phyloP scores from a whole-genome alignment of 2,888 invertebrate genomes.

The Brachypalpus laphriformis region DNA sequence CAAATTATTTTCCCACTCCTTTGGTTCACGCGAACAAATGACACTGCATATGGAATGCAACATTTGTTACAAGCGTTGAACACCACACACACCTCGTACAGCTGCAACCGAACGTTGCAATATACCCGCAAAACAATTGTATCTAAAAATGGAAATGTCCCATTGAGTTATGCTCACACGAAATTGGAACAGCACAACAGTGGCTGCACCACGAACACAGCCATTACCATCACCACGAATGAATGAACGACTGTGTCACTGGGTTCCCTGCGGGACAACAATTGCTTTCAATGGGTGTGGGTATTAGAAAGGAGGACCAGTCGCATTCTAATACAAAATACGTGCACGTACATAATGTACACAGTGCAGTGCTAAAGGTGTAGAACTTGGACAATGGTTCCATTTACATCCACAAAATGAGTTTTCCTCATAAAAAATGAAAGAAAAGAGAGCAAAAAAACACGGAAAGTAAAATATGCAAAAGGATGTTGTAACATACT shows the following conservation, averaged over 20 bases:
- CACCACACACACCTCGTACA: background rate
- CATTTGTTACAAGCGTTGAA: constrained; percentile 5
- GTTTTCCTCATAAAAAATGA: constrained; percentile 19
- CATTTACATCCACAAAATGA: constrained; percentile 59
- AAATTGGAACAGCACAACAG: constrained; percentile 62
- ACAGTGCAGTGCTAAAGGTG: constrained; percentile 37
- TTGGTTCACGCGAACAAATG: constrained; percentile 36
- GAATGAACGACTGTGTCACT: constrained; percentile 55
- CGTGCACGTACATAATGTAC: background rate
- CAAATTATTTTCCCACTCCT: constrained; percentile 52
- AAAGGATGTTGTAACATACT: constrained; percentile 15
- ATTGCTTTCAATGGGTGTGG: background rate
- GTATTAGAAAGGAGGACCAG: background rate
- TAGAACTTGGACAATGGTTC: constrained; percentile 56
- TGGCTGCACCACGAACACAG: constrained; percentile 49
- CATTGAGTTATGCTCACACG: constrained; percentile 63
- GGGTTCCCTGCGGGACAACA: constrained; percentile 44
- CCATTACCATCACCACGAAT: constrained; percentile 62
- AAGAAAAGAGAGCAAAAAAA: constrained; percentile 26
- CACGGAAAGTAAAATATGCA: constrained; percentile 22
- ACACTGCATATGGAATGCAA: constrained; percentile 49
- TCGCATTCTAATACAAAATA: constrained; percentile 52
- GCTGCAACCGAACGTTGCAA: background rate
- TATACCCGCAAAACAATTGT: constrained; percentile 51
- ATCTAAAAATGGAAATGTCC: constrained; percentile 66